Percentiles rank a stretch among this genome's conserved stretches.
Evolutionary conservation across 1,140 invertebrate genomes (phyloP).

Genomic region (Gryon sp.): DNA sequence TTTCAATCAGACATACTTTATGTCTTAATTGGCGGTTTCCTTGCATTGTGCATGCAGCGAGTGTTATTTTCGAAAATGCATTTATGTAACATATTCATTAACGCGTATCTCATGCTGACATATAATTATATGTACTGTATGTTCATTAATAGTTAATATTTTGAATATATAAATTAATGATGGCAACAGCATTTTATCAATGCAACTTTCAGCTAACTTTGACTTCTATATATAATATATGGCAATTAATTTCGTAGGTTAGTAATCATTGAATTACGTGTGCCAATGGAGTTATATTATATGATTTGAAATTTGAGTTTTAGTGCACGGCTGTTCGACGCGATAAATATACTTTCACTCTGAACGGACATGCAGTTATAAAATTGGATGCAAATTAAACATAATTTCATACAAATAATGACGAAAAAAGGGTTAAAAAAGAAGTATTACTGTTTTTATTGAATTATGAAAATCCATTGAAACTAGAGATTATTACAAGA

Average conservation of each 20-base stretch:
- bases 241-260: constrained; percentile 31
- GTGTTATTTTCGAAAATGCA: constrained; percentile 55
- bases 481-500: too few species aligned
- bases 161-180: constrained; percentile 20
- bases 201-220: constrained; percentile 4
- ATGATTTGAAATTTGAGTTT: constrained; percentile 10
- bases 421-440: too few species aligned
- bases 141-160: constrained; percentile 45
- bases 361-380: background rate
- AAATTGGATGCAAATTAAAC: background rate
- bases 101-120: constrained; percentile 16
- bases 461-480: too few species aligned
- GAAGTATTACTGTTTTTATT: too few species aligned
- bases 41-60: constrained; percentile 42
- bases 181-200: too few species aligned
- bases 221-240: constrained; percentile 1
- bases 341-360: constrained; percentile 21
- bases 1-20: constrained; percentile 32
- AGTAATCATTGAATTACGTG: constrained; percentile 18
- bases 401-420: too few species aligned
- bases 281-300: constrained; percentile 12
- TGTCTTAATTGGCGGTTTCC: constrained; percentile 50
- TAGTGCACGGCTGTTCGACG: background rate
- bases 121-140: constrained; percentile 30
- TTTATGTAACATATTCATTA: constrained; percentile 59